These are phyloP conservation scores for Rhincodon typus DNA, from an alignment of 2,797 vertebrate species.

Conservation along the genomic window DNA sequence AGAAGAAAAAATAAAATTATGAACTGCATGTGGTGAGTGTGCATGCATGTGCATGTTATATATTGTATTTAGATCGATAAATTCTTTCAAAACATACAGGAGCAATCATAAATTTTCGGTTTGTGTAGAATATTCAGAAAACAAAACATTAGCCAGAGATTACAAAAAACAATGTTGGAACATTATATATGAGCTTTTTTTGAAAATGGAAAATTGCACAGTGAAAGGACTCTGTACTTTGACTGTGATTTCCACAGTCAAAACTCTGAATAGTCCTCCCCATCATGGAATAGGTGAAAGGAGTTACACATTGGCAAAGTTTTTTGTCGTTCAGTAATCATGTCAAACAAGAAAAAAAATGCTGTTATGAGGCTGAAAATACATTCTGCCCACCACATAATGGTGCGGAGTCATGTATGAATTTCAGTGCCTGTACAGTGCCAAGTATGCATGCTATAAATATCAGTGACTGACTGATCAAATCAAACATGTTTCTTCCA, in stretches of 20 bases:
- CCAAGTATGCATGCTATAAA: no score
- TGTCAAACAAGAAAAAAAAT: no score
- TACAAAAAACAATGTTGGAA: neutral
- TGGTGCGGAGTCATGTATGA: no score
- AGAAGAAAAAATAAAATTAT: neutral
- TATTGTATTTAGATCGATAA: neutral
- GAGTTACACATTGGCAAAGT: no score
- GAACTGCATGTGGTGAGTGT: neutral
- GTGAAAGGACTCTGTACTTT: neutral
- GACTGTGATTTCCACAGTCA: neutral
- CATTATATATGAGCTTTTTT: neutral
- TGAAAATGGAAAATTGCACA: neutral
- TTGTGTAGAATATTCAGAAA: neutral
- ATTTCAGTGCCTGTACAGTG: no score
- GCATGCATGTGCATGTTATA: neutral
- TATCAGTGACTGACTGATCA: no score
- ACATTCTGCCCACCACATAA: no score
- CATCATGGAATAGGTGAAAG: neutral
- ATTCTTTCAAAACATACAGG: neutral
- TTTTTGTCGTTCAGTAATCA: neutral
- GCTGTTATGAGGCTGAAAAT: no score
- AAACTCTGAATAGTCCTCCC: neutral
- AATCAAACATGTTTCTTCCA: no score
- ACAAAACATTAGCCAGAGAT: neutral
- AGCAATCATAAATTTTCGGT: neutral